Evolutionary conservation across 2,113 vertebrate species (phyloP).

Genomic region (Conger conger): DNA sequence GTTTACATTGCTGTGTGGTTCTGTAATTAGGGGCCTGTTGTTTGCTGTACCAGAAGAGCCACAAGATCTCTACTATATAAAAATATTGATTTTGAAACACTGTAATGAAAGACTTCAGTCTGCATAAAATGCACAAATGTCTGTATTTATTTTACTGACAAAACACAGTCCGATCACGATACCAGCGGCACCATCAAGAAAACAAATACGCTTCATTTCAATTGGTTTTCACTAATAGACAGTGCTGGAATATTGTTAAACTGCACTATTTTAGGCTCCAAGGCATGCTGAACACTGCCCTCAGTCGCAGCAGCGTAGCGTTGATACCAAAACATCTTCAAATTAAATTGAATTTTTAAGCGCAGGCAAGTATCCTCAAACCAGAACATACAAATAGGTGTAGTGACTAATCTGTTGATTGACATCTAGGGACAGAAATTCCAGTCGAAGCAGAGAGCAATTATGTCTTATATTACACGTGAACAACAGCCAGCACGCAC

Average conservation of each 20-base stretch:
- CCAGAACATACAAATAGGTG: constrained; percentile 30
- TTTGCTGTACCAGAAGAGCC: not conserved
- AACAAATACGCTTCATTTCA: not conserved
- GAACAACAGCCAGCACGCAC: constrained; percentile 35
- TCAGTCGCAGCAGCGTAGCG: not conserved
- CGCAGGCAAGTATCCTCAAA: not conserved
- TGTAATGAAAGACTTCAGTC: not conserved
- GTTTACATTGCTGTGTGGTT: too few species aligned
- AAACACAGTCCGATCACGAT: not conserved
- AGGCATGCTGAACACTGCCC: not conserved
- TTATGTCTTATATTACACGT: constrained; percentile 45
- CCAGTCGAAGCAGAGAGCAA: constrained; percentile 47
- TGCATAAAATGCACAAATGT: not conserved
- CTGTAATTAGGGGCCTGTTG: not conserved
- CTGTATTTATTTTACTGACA: not conserved
- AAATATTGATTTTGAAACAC: not conserved
- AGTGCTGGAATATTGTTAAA: not conserved
- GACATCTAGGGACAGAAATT: constrained; percentile 38
- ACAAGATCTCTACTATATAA: not conserved
- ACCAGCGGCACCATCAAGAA: not conserved
- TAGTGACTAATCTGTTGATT: constrained; percentile 51
- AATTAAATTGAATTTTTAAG: not conserved
- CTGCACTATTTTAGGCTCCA: not conserved
- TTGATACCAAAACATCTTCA: not conserved
- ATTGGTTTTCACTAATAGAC: not conserved